Base-by-base conservation (phyloP, 2,113 vertebrate genomes). In the Etheostoma cragini region DNA sequence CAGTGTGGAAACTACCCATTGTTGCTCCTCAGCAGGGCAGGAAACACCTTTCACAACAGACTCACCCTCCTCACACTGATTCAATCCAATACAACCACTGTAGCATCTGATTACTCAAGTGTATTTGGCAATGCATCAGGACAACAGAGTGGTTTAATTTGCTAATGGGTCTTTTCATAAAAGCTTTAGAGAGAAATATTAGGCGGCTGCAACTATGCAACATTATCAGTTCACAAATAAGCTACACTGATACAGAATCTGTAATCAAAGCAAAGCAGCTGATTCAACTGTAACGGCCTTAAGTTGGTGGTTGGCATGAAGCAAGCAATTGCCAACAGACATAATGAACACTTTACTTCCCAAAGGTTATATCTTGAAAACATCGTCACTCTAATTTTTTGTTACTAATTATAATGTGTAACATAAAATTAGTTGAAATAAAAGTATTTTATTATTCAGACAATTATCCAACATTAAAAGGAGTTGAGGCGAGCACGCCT, bases 11-110 rank as follows among this genome's bases (percentile, higher is more conserved):
- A 93, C 62, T 76, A 91, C 84, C 93, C 88, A 95, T 96, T 95
- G 94, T 96, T 94, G 83, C 62, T 72, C n/a, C 64, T 80, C 86
- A 87, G 84, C 70, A 4, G 79, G 74, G 46, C 94, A 95, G 95
- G 94, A 95, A 95, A 73, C 94, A 95, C 93, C 94, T 95, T 94
- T 92, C 91, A 91, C 88, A 94, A 94, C 91, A 91, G 77, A 79
- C 63, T 81, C 84, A 80, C 46, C 61, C 61, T 90, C 77, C 81
- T 84, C 60, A 82, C 30, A 47, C 87, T 47, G 70, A 87, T 87
- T 88, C 65, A 84, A 64, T 82, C 87, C 76, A 82, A 38, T 60
- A 61, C 50, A 86, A 73, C 70, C 19, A 2, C 67, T 53, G 0
- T 6, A 26, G 26, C 68, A 45, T 74, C 46, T 74, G 53, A 85